phyloP scores from a whole-genome alignment of 2,888 invertebrate species.

The Acanthosepion pharaonis region DNA sequence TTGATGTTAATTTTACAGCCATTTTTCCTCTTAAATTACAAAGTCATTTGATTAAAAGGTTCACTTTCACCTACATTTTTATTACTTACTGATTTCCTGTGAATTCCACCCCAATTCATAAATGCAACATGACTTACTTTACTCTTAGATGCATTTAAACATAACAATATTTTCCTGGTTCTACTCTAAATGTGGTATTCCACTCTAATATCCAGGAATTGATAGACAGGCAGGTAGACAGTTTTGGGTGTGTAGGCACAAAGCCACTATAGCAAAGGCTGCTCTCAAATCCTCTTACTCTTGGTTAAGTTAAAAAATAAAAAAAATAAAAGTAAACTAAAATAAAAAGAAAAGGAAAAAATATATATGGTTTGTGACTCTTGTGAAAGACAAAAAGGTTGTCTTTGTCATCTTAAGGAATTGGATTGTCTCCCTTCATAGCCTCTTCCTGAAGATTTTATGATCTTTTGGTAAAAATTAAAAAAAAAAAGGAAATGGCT shows the following conservation, averaged over 20 bases:
- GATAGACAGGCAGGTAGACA: not conserved
- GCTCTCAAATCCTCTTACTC: constrained; percentile 14
- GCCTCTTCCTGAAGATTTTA: constrained; percentile 1
- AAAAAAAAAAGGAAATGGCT: not conserved
- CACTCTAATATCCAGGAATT: not conserved
- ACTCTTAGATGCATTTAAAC: not conserved
- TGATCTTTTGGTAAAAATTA: not conserved
- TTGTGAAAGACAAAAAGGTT: not conserved
- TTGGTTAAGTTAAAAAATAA: not conserved
- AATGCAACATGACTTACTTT: not conserved
- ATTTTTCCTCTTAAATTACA: not conserved
- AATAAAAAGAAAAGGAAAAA: too few species aligned
- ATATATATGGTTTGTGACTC: too few species aligned
- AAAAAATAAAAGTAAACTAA: not conserved
- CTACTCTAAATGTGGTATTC: not conserved
- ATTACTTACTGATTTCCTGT: not conserved
- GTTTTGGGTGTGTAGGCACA: not conserved
- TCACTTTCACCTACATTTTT: not conserved
- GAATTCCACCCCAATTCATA: not conserved
- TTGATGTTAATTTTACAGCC: not conserved
- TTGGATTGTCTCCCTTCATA: constrained; percentile 4
- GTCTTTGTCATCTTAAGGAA: not conserved
- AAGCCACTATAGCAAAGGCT: not conserved
- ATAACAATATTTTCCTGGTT: not conserved
- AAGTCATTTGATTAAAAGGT: not conserved